Evolutionary conservation across 37 sponge, comb jelly and placozoan genomes (phyloP).

Genomic region (Theonella swinhoei): DNA sequence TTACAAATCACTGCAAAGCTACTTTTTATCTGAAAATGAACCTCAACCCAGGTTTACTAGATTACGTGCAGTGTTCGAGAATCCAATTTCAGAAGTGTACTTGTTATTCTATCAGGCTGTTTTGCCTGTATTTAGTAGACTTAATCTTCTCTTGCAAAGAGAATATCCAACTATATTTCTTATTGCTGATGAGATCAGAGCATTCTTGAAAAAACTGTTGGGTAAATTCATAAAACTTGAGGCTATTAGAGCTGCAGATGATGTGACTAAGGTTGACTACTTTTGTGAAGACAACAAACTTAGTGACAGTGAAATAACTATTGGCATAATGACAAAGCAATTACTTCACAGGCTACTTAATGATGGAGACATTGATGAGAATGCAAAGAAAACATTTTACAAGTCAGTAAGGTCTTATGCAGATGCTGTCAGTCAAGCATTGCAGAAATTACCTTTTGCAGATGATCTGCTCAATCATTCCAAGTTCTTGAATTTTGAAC

Average conservation of each 20-base stretch:
- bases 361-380: conserved; percentile 39
- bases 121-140: conserved; percentile 13
- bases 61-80: conserved; percentile 9
- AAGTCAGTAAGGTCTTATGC: too few relatives aligned
- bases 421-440: too few relatives aligned
- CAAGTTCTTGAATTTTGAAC: conserved; percentile 29
- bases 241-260: conserved; percentile 12
- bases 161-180: conserved; percentile 39
- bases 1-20: conserved; percentile 21
- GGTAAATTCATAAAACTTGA: conserved; percentile 30
- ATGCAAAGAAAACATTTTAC: too few relatives aligned
- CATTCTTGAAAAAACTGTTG: conserved; percentile 29
- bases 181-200: conserved; percentile 18
- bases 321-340: conserved; percentile 35
- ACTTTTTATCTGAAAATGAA: conserved; percentile 24
- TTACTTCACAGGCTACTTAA: conserved; percentile 1
- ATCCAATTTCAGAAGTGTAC: conserved; percentile 46
- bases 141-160: conserved; percentile 26
- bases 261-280: conserved; percentile 25
- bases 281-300: conserved; percentile 16
- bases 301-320: conserved; percentile 4
- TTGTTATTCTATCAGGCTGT: conserved; percentile 49
- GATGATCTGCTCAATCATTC: too few relatives aligned
- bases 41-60: conserved; percentile 6
- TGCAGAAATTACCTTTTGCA: too few relatives aligned